A percentile compares a stretch with the other conserved stretches of the same genome.
phyloP scores from a whole-genome alignment of 1,140 invertebrate species.

The Cyclargus thomasi region DNA sequence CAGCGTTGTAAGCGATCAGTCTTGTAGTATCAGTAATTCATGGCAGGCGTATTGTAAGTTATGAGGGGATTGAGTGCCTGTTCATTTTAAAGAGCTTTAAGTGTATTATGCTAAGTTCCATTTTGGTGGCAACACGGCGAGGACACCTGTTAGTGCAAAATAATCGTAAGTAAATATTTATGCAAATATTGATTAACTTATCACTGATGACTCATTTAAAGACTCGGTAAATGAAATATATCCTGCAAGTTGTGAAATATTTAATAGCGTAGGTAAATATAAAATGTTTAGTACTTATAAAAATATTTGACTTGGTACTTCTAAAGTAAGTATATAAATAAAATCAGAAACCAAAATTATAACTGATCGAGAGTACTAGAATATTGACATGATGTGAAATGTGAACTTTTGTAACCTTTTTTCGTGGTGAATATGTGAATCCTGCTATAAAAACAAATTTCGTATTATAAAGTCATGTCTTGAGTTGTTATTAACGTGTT shows the following conservation, averaged over 20 bases:
- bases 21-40: not conserved
- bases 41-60: not conserved
- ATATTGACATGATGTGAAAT: too few species aligned
- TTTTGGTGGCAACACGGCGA: not conserved
- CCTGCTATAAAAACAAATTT: too few species aligned
- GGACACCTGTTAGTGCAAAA: constrained; percentile 15
- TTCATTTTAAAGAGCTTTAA: not conserved
- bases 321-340: too few species aligned
- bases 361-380: too few species aligned
- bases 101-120: not conserved
- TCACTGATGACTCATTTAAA: not conserved
- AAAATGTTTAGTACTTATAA: constrained; percentile 3
- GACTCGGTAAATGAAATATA: not conserved
- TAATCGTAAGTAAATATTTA: constrained; percentile 34
- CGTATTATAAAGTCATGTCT: too few species aligned
- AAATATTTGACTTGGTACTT: too few species aligned
- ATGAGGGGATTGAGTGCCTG: not conserved
- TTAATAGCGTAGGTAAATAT: not conserved
- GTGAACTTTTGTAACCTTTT: too few species aligned
- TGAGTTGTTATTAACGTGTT: too few species aligned
- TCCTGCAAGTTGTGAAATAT: not conserved
- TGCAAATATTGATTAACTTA: constrained; percentile 1
- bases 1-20: not conserved
- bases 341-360: too few species aligned
- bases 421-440: too few species aligned